Evolutionary conservation across 2,113 vertebrate genomes (phyloP).

Genomic region (Ailurus styani): DNA sequence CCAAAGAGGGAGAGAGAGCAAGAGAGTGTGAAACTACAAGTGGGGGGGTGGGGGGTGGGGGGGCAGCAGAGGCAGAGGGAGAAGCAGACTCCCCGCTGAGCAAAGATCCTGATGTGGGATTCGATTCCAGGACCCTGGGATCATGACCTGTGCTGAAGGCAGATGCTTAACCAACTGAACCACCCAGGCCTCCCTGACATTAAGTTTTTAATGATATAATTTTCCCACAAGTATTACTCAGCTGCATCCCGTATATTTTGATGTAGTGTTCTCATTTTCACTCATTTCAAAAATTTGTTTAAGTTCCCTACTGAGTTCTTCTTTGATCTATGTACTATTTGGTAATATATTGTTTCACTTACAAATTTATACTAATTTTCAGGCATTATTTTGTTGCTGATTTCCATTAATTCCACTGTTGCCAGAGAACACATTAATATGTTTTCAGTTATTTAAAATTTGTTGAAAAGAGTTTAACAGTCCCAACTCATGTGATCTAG

Average conservation of each 20-base stretch:
- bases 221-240: neutral
- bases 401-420: neutral
- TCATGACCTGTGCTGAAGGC: too few relatives aligned
- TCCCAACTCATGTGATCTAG: neutral
- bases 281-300: neutral
- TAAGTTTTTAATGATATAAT: neutral
- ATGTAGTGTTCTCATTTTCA: neutral
- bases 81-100: too few relatives aligned
- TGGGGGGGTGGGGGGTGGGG: too few relatives aligned
- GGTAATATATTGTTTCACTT: neutral
- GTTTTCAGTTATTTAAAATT: neutral
- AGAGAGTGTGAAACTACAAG: too few relatives aligned
- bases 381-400: neutral
- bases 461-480: neutral
- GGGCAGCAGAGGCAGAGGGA: too few relatives aligned
- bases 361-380: neutral
- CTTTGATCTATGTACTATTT: neutral
- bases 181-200: too few relatives aligned
- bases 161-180: too few relatives aligned
- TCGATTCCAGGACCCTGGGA: too few relatives aligned
- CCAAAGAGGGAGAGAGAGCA: too few relatives aligned
- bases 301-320: neutral
- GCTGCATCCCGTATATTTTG: neutral
- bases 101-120: too few relatives aligned
- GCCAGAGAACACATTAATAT: neutral